These are phyloP conservation scores for Enteromius viviparus DNA, from an alignment of 2,797 vertebrate species.

Conservation along the genomic window DNA sequence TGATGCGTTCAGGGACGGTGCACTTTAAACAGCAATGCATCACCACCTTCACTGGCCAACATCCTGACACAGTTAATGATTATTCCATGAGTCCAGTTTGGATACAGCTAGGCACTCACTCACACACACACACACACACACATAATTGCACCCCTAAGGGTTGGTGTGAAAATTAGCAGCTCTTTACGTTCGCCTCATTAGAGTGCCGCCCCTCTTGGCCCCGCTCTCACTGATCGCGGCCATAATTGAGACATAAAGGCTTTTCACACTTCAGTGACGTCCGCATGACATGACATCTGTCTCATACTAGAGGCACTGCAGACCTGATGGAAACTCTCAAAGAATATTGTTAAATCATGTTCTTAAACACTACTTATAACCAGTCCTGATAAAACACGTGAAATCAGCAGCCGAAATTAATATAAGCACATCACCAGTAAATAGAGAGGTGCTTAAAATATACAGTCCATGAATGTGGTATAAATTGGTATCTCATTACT, in stretches of 20 bases:
- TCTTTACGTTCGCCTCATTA: conserved; percentile 65
- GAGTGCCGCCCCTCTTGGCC: conserved; percentile 30
- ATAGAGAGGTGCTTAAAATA: neutral
- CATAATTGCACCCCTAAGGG: conserved; percentile 36
- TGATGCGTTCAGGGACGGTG: neutral
- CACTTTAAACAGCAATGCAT: conserved; percentile 27
- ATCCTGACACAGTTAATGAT: conserved; percentile 34
- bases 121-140: conserved; percentile 38
- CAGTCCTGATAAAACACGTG: neutral
- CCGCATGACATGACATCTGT: conserved; percentile 83
- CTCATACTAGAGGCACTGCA: conserved; percentile 47
- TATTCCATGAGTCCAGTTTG: conserved; percentile 31
- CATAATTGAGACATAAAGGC: conserved; percentile 78
- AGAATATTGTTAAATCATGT: conserved; percentile 21
- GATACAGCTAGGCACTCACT: conserved; percentile 6
- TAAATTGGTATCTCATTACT: neutral
- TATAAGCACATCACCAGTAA: neutral
- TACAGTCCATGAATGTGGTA: neutral
- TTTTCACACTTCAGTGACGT: conserved; percentile 85
- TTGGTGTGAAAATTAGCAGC: conserved; percentile 63
- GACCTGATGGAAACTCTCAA: conserved; percentile 26
- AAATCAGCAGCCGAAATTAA: neutral
- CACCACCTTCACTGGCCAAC: conserved; percentile 6
- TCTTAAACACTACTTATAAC: neutral
- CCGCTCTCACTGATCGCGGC: conserved; percentile 74